A percentile compares a stretch with the other conserved stretches of the same genome.
These are phyloP conservation scores for Dicyrtoma fusca DNA, from an alignment of 2,888 invertebrate genomes.

Conservation along the genomic window DNA sequence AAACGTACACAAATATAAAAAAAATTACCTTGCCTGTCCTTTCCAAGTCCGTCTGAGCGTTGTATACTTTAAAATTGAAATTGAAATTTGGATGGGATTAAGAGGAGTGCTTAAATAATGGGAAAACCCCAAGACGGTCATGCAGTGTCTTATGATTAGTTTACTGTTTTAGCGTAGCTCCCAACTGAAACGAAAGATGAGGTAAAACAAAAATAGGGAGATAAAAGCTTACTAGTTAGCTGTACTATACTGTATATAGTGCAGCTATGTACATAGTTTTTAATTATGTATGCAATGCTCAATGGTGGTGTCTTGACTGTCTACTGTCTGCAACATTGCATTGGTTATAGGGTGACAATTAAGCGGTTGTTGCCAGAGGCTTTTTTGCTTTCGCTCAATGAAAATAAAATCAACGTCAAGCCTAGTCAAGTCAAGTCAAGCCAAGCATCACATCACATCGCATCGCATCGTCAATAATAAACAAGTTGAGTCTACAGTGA, in stretches of 20 bases:
- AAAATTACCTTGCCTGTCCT: not conserved
- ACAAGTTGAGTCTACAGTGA: slow-evolving; percentile 20
- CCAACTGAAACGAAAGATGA: not conserved
- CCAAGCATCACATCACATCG: too few relatives aligned
- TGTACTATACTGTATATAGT: too few relatives aligned
- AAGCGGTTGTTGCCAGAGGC: slow-evolving; percentile 14
- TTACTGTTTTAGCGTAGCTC: not conserved
- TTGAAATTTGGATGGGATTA: too few relatives aligned
- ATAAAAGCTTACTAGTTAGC: not conserved
- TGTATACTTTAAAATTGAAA: too few relatives aligned
- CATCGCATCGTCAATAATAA: slow-evolving; percentile 37
- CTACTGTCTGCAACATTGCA: too few relatives aligned
- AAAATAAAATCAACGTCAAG: slow-evolving; percentile 35
- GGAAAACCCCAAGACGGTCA: not conserved
- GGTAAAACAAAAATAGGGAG: not conserved
- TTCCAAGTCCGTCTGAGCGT: too few relatives aligned
- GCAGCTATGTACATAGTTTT: too few relatives aligned
- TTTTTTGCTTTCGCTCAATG: slow-evolving; percentile 14
- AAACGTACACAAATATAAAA: too few relatives aligned
- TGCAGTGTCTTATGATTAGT: not conserved
- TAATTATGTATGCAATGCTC: too few relatives aligned
- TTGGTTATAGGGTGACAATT: not conserved
- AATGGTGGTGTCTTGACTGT: too few relatives aligned
- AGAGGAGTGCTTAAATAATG: too few relatives aligned
- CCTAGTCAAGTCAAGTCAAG: too few relatives aligned